These are phyloP conservation scores for Andrena bicolor DNA, from an alignment of 2,888 invertebrate genomes.

Conservation along the genomic window DNA sequence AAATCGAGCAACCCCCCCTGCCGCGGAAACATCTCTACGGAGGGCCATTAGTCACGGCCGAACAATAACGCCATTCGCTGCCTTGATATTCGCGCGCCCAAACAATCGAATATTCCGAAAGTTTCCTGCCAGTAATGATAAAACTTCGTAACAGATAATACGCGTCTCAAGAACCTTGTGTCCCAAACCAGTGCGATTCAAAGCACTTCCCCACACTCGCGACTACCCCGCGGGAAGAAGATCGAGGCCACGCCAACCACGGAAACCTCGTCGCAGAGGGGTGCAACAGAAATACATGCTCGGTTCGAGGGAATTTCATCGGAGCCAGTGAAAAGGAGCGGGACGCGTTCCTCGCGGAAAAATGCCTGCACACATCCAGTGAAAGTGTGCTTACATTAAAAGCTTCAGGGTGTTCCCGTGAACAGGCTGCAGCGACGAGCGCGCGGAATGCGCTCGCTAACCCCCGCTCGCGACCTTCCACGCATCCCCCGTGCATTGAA, in stretches of 20 bases:
- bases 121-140: constrained; percentile 19
- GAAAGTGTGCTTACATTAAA: not conserved
- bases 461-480: constrained; percentile 2
- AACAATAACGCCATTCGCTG: constrained; percentile 36
- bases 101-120: constrained; percentile 13
- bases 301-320: too few relatives aligned
- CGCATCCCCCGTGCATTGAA: constrained; percentile 47
- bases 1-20: constrained; percentile 29
- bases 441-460: constrained; percentile 4
- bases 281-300: too few relatives aligned
- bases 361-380: not conserved
- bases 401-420: too few relatives aligned
- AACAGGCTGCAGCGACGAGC: not conserved
- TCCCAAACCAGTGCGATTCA: too few relatives aligned
- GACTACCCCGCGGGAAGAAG: too few relatives aligned
- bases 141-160: constrained; percentile 1
- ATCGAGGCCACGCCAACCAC: too few relatives aligned
- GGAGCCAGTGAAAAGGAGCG: too few relatives aligned
- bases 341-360: not conserved
- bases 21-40: constrained; percentile 43
- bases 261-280: too few relatives aligned
- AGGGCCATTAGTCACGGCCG: constrained; percentile 40
- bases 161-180: too few relatives aligned
- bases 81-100: constrained; percentile 21
- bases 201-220: too few relatives aligned